Base-by-base conservation (phyloP, 2,888 invertebrate species). In the Apamea sordens region DNA sequence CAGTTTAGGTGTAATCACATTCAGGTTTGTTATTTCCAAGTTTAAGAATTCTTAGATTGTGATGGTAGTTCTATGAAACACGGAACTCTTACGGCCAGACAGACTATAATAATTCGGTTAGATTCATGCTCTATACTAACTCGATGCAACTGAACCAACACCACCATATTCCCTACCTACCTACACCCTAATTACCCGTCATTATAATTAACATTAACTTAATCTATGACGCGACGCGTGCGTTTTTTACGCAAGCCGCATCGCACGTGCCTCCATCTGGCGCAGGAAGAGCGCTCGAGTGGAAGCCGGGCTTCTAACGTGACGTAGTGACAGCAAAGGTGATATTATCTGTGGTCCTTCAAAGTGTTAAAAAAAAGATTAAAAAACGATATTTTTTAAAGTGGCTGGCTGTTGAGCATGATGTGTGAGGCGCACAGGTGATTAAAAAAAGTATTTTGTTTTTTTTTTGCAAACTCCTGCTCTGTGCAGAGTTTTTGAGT, bases 251-350 rank as follows among this genome's bases (percentile, higher is more conserved):
- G 47, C 77, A 70, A 75, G 72, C 91, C 90, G 95, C 96, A 76
- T 91, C 91, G 96, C 96, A 95, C 96, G 96, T 94, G 96, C 95
- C 93, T 92, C 94, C 96, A 96, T 94, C 94, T 96, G 96, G 86
- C 93, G 92, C 96, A 94, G 96, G 96, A 96, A 96, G 95, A 91
- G 92, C 95, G 92, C 94, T 95, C 94, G 93, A 92, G 91, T 95
- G 96, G 94, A 95, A 95, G 94, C 94, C 94, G 94, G 96, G 96
- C 96, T 96, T 96, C 96, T 88, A 87, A 87, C 87, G 89, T 87
- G 87, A 67, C 63, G 85, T 83, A 64, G 67, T 88, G 90, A 87
- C 89, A 90, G 88, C 91, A 91, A 93, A 93, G 93, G 93, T 93
- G 93, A 90, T 87, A 88, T 82, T 86, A 89, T 89, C 89, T 84